Percentiles rank a stretch among this genome's conserved stretches.
Evolutionary conservation across 2,113 vertebrate genomes (phyloP).

Genomic region (Nipponia nippon): DNA sequence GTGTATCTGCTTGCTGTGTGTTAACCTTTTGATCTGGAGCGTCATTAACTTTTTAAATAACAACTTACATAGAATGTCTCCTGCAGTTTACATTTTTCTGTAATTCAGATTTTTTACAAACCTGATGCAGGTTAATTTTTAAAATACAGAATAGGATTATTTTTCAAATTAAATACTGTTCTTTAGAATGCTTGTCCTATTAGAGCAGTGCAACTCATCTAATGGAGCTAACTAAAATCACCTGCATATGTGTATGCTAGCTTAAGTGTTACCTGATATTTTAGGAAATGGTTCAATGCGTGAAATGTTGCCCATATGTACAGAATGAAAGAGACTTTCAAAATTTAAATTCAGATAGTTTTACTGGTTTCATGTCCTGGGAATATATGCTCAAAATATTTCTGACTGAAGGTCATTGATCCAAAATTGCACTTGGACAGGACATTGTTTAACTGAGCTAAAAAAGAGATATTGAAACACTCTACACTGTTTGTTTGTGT

Average conservation of each 20-base stretch:
- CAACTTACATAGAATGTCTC: not conserved
- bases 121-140: not conserved
- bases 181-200: not conserved
- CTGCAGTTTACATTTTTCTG: not conserved
- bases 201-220: not conserved
- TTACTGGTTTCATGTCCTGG: not conserved
- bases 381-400: not conserved
- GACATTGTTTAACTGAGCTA: not conserved
- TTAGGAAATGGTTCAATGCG: not conserved
- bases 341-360: not conserved
- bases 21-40: not conserved
- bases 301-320: not conserved
- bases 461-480: not conserved
- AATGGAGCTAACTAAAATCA: not conserved
- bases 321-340: not conserved
- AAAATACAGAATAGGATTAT: not conserved
- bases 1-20: not conserved
- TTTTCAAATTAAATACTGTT: not conserved
- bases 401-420: not conserved
- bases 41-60: not conserved
- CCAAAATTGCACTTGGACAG: not conserved
- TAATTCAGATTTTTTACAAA: not conserved
- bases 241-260: not conserved
- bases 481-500: not conserved
- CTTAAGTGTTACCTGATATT: not conserved